Base-by-base conservation (phyloP, 1,140 invertebrate species). In the Pachypeltis micranthus region DNA sequence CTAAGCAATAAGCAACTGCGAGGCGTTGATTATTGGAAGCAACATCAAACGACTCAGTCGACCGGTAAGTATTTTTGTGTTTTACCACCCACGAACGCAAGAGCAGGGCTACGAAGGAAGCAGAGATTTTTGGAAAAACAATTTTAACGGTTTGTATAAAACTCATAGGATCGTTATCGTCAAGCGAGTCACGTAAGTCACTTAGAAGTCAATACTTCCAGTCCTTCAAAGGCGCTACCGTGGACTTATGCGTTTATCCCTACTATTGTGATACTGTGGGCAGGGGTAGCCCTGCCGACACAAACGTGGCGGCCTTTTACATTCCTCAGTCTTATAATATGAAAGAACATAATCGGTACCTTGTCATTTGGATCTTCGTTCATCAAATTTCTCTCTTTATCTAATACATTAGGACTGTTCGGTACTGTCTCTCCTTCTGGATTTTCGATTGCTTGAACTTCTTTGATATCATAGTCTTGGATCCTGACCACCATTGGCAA, bases 341-440 rank as follows among this genome's bases (percentile, higher is more conserved):
- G 92, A 88, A 73, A 98, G 78, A 59, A 99, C 95, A 80, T 95
- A 96, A 79, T 93, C 93, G 66, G 94, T 74, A 89, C 87, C 87
- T 85, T 98, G 95, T 96, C 96, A 99, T 75, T 94, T 96, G 95
- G 95, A 80, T 99, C 96, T 80, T 99, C 96, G 78, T 93, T 94
- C 83, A 97, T 89, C 69, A 96, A 81, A 80, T 92, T 94, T 63
- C 91, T 79, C 77, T 96, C 92, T 74, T 93, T 93, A 75, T 96
- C 92, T 70, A 96, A 79, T 61, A 87, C 89, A 77, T 94, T 94
- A 62, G 90, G 88, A 31, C 88, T 89, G 66, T 84, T 85, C 59
- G 80, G 81, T 82, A 2, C 79, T 78, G 66, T 84, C 1, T 83
- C 80, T 29, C 80, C 77, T 63, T 86, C 82, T 2, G 83, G 81